Evolutionary conservation across 64 coral and sea anemone genomes (phyloP), one percentile per base, ranked within the genome.

Genomic region (Stichodactyla mertensii): DNA sequence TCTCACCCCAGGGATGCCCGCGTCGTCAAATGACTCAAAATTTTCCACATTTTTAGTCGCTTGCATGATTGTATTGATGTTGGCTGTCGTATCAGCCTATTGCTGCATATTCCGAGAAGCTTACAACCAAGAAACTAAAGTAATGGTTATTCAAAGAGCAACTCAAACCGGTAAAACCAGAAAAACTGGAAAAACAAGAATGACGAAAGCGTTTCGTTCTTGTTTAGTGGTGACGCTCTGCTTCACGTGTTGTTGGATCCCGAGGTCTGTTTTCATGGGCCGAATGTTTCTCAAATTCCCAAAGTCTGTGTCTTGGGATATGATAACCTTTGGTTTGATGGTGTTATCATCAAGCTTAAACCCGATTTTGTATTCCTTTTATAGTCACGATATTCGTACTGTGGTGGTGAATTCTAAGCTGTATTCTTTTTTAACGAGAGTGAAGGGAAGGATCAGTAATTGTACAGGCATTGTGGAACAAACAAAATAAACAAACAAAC

Each of bases 341-440:
- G 80, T 51, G 7, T 69, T 88, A 24, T 88, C 87, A 0, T 52
- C 87, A 4, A 53, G 80, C 22, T 82, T 88, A 11, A 88, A 88
- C 82, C 87, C 87, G n/a, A 88, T 88, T 14, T 54, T 88, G n/a
- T 88, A 88, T 69, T 88, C 87, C 27, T 15, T 88, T 6, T 88
- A 62, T 51, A 88, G 60, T 80, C 87, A 80, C 27, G 87, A 88
- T 52, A 64, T 88, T 6, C 61, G 58, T 19, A 88, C 64, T 20
- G n/a, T 9, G 8, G 5, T 69, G 8, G 0, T 69, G 19, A 22
- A 7, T 7, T 69, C 64, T 4, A 69, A 7, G n/a, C 19, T 69
- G 19, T 69, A 20, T 22, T 7, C 64, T 69, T 2, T 20, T 69
- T 69, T 69, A 20, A 20, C n/a, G 19, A 69, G 64, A 20, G n/a